Evolutionary conservation across 2,113 vertebrate genomes (phyloP), one percentile per base, ranked within the genome.

Genomic region (Chauna torquata): DNA sequence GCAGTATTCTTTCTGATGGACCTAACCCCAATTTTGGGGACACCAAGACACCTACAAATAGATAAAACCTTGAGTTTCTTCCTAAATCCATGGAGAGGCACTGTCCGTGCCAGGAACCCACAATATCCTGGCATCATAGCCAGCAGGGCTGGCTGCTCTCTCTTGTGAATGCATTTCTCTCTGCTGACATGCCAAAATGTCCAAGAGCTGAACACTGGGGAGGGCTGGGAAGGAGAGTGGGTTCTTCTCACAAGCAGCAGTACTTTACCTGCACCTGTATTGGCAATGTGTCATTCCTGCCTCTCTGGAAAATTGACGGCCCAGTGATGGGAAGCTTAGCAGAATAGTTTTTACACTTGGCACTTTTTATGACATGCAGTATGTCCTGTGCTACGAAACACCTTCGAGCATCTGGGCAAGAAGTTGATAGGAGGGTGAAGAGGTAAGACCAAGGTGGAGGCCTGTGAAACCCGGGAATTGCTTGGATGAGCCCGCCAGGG

Each of bases 141-240:
- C 61, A 76, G 90, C 70, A 82, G 61, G 57, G 57, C 88, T 96
- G 90, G 82, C 79, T 93, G 82, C 71, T 88, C 75, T 86, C 92
- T n/a, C 75, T 92, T 69, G 27, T 65, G 85, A 90, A 86, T 47
- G 44, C 28, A 90, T 93, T 92, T 61, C 69, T 90, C 90, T 69
- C 71, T 34, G 44, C 65, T 57, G 61, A 74, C 1, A 47, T 28
- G 64, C 80, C 96, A 92, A 74, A 88, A 86, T 25, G 24, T 74
- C 59, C 88, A 83, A 61, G 49, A 88, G 40, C 10, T 77, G 88
- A 77, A 77, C 1, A 4, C 54, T 4, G 8, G 42, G 3, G 17
- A 84, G 59, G 11, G 11, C 72, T 78, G 82, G 47, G 70, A 86
- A 90, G 59, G 49, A 83, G 28, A 91, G 27, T 45, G 75, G 55